Conservation (phyloP, 2,797 vertebrate species). For the Pogoniulus pusillus region DNA sequence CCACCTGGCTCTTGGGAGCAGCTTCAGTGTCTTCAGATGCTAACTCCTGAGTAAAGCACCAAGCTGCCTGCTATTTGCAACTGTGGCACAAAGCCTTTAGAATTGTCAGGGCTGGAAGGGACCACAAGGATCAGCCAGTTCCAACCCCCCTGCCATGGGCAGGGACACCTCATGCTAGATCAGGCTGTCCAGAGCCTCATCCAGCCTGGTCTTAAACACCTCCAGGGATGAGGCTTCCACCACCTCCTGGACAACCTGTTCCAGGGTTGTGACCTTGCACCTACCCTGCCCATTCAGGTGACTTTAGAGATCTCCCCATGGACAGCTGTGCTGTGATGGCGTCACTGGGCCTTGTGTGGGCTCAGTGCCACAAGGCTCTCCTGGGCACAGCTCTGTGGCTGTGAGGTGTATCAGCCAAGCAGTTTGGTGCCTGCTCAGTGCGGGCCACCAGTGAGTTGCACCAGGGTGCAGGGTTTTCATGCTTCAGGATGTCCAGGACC, state of each 20-base stretch:
- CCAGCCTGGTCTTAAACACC: too few relatives aligned
- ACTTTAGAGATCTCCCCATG: neutral
- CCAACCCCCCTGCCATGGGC: too few relatives aligned
- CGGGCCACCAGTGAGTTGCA: accelerated
- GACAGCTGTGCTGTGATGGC: neutral
- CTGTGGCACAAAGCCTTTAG: neutral
- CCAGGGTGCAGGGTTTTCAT: neutral
- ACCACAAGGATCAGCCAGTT: too few relatives aligned
- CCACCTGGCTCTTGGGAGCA: neutral
- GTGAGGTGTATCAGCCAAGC: neutral
- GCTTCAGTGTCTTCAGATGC: neutral
- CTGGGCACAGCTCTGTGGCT: neutral
- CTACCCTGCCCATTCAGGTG: neutral
- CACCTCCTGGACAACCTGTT: too few relatives aligned
- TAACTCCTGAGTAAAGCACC: neutral
- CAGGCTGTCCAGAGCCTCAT: too few relatives aligned
- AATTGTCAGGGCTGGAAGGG: neutral
- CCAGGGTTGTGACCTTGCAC: neutral
- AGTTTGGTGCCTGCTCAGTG: too few relatives aligned
- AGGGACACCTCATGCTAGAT: too few relatives aligned
- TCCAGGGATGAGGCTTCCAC: too few relatives aligned
- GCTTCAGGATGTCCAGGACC: neutral
- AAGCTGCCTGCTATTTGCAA: neutral
- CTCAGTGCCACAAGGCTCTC: neutral
- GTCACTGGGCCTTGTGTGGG: accelerated